A percentile compares a stretch with the other conserved stretches of the same genome.
Evolutionary conservation across 2,113 vertebrate genomes (phyloP).

Genomic region (Catagonus wagneri): DNA sequence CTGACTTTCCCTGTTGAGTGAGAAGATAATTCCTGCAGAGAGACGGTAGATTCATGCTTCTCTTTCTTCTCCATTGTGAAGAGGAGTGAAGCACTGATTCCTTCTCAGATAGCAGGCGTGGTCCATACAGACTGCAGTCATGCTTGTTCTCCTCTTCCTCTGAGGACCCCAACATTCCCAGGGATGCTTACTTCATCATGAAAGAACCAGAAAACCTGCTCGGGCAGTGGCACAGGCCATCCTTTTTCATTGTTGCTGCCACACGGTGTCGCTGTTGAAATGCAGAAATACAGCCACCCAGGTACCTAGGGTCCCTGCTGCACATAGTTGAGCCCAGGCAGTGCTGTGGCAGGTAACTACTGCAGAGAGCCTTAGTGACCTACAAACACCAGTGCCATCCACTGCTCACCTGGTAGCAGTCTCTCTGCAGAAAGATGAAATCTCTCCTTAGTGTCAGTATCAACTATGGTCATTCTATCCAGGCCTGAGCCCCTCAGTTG

Average conservation of each 20-base stretch:
- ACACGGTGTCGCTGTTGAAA: constrained; percentile 19
- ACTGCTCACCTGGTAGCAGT: not conserved
- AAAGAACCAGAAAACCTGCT: not conserved
- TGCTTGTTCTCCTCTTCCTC: not conserved
- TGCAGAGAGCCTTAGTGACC: not conserved
- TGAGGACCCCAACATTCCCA: not conserved
- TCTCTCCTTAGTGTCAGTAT: not conserved
- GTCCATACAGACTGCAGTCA: not conserved
- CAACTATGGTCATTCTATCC: not conserved
- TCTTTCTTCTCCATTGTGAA: not conserved
- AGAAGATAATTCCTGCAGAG: not conserved
- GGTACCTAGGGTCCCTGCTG: not conserved
- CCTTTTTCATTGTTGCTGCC: constrained; percentile 10
- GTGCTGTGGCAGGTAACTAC: not conserved
- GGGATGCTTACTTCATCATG: not conserved
- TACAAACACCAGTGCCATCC: not conserved
- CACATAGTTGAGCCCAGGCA: not conserved
- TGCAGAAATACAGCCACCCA: not conserved
- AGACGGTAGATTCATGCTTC: not conserved
- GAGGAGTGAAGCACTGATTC: not conserved
- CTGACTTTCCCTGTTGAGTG: not conserved
- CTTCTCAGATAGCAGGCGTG: not conserved
- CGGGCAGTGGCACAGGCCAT: not conserved
- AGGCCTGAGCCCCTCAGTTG: not conserved
- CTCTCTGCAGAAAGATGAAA: not conserved